A percentile compares a stretch with the other conserved stretches of the same genome.
phyloP scores from a whole-genome alignment of 2,113 vertebrate species.

The Neolamprologus longior region DNA sequence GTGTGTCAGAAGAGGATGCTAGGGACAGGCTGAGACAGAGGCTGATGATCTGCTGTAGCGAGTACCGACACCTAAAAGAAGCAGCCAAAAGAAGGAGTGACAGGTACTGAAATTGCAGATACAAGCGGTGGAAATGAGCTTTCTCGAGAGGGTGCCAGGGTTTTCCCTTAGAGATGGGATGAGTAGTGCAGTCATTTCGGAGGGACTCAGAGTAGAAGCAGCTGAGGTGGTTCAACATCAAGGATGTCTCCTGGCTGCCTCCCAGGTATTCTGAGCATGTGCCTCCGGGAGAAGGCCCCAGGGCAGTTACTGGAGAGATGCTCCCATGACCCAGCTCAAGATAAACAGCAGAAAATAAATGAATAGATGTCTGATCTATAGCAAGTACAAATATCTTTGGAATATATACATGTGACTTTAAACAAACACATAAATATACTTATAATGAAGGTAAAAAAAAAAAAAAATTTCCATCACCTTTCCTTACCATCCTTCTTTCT shows the following conservation, averaged over 20 bases:
- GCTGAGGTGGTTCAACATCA: neutral
- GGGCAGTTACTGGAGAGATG: neutral
- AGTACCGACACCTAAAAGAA: neutral
- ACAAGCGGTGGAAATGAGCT: neutral
- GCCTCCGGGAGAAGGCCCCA: neutral
- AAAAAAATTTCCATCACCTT: neutral
- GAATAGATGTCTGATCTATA: neutral
- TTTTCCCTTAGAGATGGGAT: neutral
- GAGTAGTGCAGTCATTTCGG: neutral
- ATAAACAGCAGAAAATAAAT: neutral
- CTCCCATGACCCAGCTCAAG: neutral
- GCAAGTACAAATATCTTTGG: neutral
- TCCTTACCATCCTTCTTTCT: neutral
- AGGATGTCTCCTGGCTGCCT: neutral
- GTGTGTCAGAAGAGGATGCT: neutral
- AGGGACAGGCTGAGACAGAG: neutral
- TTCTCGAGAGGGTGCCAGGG: neutral
- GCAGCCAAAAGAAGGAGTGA: neutral
- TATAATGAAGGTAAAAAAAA: neutral
- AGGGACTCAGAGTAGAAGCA: neutral
- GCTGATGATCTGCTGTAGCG: neutral
- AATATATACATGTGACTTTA: neutral
- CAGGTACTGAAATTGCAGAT: neutral
- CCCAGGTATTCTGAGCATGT: neutral
- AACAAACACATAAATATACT: neutral